Conservation (phyloP, 2,888 invertebrate genomes). For the Synanthedon myopaeformis region DNA sequence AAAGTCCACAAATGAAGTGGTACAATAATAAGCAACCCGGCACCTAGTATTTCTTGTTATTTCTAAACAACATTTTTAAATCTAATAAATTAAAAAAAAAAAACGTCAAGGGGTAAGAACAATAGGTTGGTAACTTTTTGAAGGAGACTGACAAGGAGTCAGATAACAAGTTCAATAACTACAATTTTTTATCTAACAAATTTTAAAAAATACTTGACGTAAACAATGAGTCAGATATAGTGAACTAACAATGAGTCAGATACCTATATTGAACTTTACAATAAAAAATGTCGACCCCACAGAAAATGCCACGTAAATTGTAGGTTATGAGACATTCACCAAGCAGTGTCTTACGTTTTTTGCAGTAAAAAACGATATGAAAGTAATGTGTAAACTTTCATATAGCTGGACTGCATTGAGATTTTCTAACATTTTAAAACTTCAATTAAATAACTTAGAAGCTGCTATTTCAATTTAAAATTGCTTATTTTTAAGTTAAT, state of each 20-base stretch:
- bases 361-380: constrained; percentile 62
- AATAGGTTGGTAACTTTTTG: neutral
- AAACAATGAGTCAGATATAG: too few relatives aligned
- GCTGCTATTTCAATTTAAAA: neutral
- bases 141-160: neutral
- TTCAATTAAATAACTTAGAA: neutral
- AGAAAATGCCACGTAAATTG: constrained; percentile 56
- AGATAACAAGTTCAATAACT: too few relatives aligned
- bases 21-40: neutral
- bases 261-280: too few relatives aligned
- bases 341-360: constrained; percentile 44
- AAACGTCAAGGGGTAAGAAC: too few relatives aligned
- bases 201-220: too few relatives aligned
- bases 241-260: too few relatives aligned
- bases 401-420: constrained; percentile 58
- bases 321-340: constrained; percentile 50
- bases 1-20: too few relatives aligned
- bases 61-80: too few relatives aligned
- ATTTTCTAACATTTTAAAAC: neutral
- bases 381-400: constrained; percentile 34
- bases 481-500: too few relatives aligned
- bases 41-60: too few relatives aligned
- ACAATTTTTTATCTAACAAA: too few relatives aligned
- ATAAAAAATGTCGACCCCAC: constrained; percentile 39
- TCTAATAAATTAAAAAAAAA: too few relatives aligned